A percentile compares a stretch with the other conserved stretches of the same genome.
These are phyloP conservation scores for Micrastur ruficollis DNA, from an alignment of 2,797 vertebrate species.

Conservation along the genomic window DNA sequence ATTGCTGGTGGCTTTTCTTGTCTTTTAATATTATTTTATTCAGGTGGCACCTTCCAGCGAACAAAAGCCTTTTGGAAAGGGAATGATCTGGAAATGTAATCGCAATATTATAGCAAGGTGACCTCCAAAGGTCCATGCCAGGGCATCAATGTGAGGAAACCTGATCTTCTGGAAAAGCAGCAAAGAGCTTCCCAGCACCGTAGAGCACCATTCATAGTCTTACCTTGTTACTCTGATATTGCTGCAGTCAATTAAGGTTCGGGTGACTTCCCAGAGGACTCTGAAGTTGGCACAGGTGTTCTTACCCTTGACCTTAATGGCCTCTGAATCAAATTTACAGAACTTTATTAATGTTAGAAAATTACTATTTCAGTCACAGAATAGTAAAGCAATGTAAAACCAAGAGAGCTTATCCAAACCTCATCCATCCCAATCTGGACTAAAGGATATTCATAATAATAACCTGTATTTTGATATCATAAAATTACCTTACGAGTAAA, in stretches of 20 bases:
- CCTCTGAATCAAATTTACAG: neutral
- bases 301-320: neutral
- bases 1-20: slow-evolving; percentile 49
- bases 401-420: neutral
- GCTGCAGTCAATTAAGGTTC: neutral
- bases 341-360: neutral
- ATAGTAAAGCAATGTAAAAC: neutral
- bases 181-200: neutral
- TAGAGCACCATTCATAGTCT: neutral
- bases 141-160: slow-evolving; percentile 33
- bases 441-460: neutral
- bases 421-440: neutral
- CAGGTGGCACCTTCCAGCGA: slow-evolving; percentile 18
- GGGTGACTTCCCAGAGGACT: neutral
- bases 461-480: neutral
- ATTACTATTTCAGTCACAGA: neutral
- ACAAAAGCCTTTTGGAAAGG: slow-evolving; percentile 30
- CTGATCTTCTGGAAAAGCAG: slow-evolving; percentile 21
- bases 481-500: neutral
- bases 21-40: slow-evolving; percentile 41
- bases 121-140: slow-evolving; percentile 16
- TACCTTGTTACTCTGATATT: neutral
- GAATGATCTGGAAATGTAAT: slow-evolving; percentile 48
- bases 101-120: slow-evolving; percentile 33
- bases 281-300: neutral